Evolutionary conservation across 2,113 vertebrate species (phyloP), one percentile per base, ranked within the genome.

Genomic region (Psettodes erumei): DNA sequence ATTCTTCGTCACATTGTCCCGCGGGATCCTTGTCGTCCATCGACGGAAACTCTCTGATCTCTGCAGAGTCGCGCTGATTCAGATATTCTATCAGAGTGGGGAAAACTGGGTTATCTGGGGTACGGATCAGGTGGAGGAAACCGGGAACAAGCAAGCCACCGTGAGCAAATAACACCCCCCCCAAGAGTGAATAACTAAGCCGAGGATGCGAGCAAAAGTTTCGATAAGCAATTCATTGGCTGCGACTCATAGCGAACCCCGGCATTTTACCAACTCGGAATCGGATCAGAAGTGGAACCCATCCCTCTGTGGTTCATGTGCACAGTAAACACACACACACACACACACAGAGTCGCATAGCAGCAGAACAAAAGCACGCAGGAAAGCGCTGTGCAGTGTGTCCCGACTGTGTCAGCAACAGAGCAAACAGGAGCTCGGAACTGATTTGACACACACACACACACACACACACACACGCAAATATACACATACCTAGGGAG

Each of bases 381-480:
- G 70, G 40, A 38, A 87, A 81, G 71, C 66, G 76, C 81, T 75
- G 50, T 58, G 74, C 59, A 40, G n/a, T 51, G 28, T 67, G 67
- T 79, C 58, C 72, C 66, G 71, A 77, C 79, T 75, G 65, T 85
- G 85, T 73, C 71, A 12, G 61, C 69, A 82, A 76, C 60, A 69
- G 77, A 67, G 68, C 77, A 89, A 86, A 88, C 68, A 68, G 28
- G 37, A 66, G 63, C 76, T 42, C 69, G 48, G 64, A 73, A 73
- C 75, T 88, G 67, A 81, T 84, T 78, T 71, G 43, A 75, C n/a
- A 33, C 33, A 6, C 56, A 33, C 47, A 51, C 43, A 51, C 35
- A 40, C 9, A 30, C 25, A 55, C 6, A 33, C 23, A 47, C 25
- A 61, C 35, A 66, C 6, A 71, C 6, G 61, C 33, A 70, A 12